Evolutionary conservation across 2,888 invertebrate genomes (phyloP).

Genomic region (Leptinotarsa tumamoca): DNA sequence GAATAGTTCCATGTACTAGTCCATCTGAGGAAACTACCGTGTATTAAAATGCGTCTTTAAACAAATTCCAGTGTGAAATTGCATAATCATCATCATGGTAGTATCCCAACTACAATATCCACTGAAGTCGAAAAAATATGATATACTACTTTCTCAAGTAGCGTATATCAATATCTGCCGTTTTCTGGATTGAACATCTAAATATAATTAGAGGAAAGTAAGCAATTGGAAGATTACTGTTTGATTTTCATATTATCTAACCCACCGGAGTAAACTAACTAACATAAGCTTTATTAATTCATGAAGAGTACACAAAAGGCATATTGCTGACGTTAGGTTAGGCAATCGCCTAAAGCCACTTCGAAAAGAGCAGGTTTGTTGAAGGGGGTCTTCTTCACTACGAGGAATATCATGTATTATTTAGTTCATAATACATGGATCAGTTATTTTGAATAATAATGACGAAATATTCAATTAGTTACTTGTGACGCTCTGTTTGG

Average conservation of each 20-base stretch:
- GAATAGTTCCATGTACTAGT: no score
- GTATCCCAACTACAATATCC: no score
- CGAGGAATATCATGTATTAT: neutral
- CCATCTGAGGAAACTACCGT: no score
- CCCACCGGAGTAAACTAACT: slow-evolving; percentile 1
- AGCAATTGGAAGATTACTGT: neutral
- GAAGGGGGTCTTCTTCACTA: slow-evolving; percentile 6
- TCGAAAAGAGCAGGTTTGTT: neutral
- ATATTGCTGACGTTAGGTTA: slow-evolving; percentile 19
- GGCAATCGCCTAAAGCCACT: slow-evolving; percentile 1
- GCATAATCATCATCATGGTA: no score
- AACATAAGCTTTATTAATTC: slow-evolving; percentile 8
- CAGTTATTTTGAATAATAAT: neutral
- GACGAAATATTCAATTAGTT: no score
- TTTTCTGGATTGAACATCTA: neutral
- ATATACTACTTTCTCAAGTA: no score
- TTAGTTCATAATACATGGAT: neutral
- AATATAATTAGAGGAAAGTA: neutral
- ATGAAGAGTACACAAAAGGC: slow-evolving; percentile 18
- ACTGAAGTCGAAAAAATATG: no score
- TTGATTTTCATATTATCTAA: slow-evolving; percentile 11
- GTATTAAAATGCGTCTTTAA: no score
- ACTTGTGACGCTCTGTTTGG: no score
- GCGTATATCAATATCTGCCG: neutral
- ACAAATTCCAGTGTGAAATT: no score